These are phyloP conservation scores for Trinectes maculatus DNA, from an alignment of 2,113 vertebrate genomes.

Conservation along the genomic window DNA sequence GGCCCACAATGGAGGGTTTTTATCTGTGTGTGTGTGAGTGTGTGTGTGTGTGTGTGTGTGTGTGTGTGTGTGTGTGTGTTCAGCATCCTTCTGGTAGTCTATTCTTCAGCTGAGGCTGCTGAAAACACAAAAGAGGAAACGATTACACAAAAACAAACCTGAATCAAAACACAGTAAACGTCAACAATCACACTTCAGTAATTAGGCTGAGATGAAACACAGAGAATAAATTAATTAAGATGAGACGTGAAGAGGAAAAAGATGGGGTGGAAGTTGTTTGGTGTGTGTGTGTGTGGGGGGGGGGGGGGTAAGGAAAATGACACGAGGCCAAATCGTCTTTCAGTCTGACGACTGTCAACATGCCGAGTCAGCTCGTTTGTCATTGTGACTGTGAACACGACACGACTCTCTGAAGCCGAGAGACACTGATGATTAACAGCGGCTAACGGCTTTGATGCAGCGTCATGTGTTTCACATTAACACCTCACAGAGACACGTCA, in stretches of 20 bases:
- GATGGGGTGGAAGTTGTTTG: background rate
- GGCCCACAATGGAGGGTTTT: constrained; percentile 4
- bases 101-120: too few species aligned
- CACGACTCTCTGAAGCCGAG: too few species aligned
- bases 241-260: background rate
- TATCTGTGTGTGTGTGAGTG: background rate
- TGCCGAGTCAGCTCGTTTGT: background rate
- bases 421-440: background rate
- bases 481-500: background rate
- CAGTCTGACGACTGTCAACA: too few species aligned
- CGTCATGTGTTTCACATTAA: background rate
- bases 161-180: too few species aligned
- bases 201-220: too few species aligned
- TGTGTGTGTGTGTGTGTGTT: background rate
- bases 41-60: constrained; percentile 1
- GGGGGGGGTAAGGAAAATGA: background rate
- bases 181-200: too few species aligned
- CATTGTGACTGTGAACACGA: too few species aligned
- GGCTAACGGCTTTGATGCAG: background rate
- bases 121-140: too few species aligned
- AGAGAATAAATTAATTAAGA: too few species aligned
- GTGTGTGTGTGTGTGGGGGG: too few species aligned
- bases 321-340: background rate
- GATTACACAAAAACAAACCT: too few species aligned
- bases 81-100: too few species aligned